These are phyloP conservation scores for Amblyraja radiata DNA, from an alignment of 2,797 vertebrate genomes.

Conservation along the genomic window DNA sequence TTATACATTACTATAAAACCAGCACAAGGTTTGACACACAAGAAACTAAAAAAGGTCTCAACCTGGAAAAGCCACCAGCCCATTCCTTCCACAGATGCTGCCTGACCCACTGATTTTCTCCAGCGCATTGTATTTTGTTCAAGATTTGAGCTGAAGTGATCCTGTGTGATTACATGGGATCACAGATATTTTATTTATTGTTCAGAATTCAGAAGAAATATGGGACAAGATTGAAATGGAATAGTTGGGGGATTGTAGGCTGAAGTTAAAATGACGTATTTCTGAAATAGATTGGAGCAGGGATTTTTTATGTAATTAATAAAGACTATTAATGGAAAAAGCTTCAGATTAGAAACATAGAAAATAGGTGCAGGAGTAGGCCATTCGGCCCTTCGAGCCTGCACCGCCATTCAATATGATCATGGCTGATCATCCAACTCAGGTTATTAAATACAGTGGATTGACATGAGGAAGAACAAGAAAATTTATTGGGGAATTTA, in stretches of 20 bases:
- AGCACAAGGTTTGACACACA: background rate
- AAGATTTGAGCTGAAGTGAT: background rate
- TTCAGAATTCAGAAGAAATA: background rate
- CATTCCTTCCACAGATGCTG: no score
- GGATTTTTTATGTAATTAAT: background rate
- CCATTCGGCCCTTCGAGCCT: no score
- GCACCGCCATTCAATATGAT: no score
- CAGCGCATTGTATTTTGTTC: no score
- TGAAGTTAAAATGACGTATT: background rate
- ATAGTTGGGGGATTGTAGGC: background rate
- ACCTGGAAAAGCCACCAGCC: no score
- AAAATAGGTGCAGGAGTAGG: no score
- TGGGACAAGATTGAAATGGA: background rate
- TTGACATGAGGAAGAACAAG: background rate
- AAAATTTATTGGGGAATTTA: background rate
- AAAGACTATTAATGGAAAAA: background rate
- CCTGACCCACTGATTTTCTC: no score
- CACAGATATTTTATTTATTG: background rate
- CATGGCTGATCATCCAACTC: no score
- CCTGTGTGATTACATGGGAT: background rate
- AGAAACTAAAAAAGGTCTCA: no score
- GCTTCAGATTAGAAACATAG: background rate
- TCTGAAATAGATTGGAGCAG: background rate
- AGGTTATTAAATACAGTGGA: background rate
- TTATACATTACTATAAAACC: background rate